phyloP scores from a whole-genome alignment of 2,797 vertebrate genomes.

The Aselliscus stoliczkanus region DNA sequence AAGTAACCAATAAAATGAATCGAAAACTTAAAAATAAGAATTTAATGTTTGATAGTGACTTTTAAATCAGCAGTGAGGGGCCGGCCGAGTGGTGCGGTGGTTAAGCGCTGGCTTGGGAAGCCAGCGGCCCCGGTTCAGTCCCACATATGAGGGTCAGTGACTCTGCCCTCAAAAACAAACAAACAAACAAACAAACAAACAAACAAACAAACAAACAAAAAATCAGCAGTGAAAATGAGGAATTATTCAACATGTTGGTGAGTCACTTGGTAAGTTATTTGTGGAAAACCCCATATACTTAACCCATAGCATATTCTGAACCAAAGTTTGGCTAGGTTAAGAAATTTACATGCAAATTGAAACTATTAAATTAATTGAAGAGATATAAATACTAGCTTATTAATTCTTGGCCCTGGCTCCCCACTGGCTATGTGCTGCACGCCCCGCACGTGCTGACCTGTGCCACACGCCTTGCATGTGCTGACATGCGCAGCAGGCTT shows the following conservation, averaged over 20 bases:
- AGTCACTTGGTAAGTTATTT: neutral
- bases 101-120: no score
- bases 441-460: fast-evolving
- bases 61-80: neutral
- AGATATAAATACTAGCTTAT: neutral
- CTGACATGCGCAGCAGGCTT: neutral
- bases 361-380: neutral
- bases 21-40: neutral
- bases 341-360: neutral
- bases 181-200: no score
- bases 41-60: neutral
- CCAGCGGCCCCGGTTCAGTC: no score
- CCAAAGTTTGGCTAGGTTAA: neutral
- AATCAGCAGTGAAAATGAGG: neutral
- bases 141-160: no score
- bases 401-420: neutral
- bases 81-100: no score
- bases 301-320: neutral
- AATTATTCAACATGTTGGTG: neutral
- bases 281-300: neutral
- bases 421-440: fast-evolving
- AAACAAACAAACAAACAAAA: no score
- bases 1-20: neutral
- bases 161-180: no score
- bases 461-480: neutral